These are phyloP conservation scores for Tachuris rubrigastra DNA, from an alignment of 2,113 vertebrate genomes.

Conservation along the genomic window DNA sequence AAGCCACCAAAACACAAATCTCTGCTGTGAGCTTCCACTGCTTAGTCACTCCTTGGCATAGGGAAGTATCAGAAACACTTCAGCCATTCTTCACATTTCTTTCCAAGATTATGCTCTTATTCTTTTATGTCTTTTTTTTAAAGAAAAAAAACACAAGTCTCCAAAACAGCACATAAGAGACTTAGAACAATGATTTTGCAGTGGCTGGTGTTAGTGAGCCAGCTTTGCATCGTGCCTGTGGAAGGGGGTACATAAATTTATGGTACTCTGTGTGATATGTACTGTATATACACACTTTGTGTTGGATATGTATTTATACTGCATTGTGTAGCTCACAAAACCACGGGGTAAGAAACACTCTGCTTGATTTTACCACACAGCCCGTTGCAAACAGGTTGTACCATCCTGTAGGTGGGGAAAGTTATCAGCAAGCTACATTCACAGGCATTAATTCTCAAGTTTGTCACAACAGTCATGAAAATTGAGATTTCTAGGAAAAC, in stretches of 20 bases:
- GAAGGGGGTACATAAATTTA: not conserved
- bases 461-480: not conserved
- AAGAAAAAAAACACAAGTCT: not conserved
- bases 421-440: not conserved
- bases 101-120: not conserved
- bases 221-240: not conserved
- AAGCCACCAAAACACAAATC: not conserved
- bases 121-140: not conserved
- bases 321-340: not conserved
- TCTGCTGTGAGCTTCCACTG: constrained; percentile 36
- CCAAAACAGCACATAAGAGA: not conserved
- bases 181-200: not conserved
- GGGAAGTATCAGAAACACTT: constrained; percentile 39
- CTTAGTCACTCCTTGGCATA: constrained; percentile 56
- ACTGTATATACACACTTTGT: too few species aligned
- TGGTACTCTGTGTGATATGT: not conserved
- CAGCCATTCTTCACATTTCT: constrained; percentile 50
- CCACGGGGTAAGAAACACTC: not conserved
- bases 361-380: not conserved
- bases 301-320: not conserved
- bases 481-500: not conserved
- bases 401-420: not conserved
- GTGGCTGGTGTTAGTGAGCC: not conserved
- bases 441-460: not conserved
- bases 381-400: not conserved